These are phyloP conservation scores for Alexandromys fortis DNA, from an alignment of 2,113 vertebrate species.

Conservation along the genomic window DNA sequence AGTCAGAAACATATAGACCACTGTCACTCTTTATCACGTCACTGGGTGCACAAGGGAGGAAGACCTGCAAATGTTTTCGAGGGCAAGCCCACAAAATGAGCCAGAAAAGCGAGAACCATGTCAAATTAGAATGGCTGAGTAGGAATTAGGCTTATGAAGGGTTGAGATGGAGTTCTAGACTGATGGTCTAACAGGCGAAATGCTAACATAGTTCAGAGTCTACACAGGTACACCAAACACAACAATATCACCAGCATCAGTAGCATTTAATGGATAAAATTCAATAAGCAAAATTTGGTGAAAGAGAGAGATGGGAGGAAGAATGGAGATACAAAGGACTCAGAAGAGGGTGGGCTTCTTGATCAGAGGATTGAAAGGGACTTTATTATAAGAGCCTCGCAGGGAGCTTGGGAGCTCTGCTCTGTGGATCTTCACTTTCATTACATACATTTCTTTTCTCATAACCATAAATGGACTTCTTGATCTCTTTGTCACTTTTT, in stretches of 20 bases:
- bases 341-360: background rate
- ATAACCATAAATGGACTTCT: background rate
- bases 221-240: background rate
- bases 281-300: background rate
- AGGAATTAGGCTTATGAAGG: background rate
- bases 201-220: background rate
- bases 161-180: background rate
- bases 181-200: background rate
- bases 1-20: background rate
- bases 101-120: background rate
- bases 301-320: background rate
- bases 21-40: background rate
- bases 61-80: background rate
- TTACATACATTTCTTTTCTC: background rate
- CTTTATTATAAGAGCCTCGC: background rate
- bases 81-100: background rate
- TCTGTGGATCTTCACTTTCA: background rate
- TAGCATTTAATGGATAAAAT: background rate
- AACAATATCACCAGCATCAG: background rate
- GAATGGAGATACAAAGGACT: background rate
- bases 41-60: background rate
- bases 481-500: background rate
- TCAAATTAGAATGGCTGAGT: background rate
- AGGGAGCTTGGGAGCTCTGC: background rate
- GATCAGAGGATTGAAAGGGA: background rate